These are phyloP conservation scores for Aulostomus chinensis DNA, from an alignment of 2,797 vertebrate species.

Conservation along the genomic window DNA sequence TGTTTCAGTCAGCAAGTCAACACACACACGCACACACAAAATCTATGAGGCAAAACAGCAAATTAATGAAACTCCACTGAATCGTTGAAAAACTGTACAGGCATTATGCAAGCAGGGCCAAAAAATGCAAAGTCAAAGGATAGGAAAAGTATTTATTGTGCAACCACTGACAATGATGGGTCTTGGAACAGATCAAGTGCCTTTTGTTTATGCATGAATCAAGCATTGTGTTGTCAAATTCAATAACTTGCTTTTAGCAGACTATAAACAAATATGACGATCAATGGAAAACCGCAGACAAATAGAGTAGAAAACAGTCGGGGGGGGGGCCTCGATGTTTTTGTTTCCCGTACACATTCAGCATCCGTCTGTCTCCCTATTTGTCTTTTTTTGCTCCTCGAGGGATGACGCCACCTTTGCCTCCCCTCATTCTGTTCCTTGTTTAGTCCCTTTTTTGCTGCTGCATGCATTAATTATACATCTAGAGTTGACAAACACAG, in stretches of 20 bases:
- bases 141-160: not conserved
- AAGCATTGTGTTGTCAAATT: not conserved
- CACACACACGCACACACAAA: too few species aligned
- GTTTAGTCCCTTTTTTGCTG: not conserved
- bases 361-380: not conserved
- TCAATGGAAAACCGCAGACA: not conserved
- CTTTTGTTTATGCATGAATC: not conserved
- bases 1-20: too few species aligned
- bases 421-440: not conserved
- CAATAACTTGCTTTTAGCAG: not conserved
- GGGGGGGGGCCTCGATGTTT: too few species aligned
- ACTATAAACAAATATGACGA: not conserved
- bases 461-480: constrained; percentile 13
- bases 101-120: not conserved
- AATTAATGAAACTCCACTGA: constrained; percentile 15
- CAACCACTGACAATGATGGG: not conserved
- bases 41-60: constrained; percentile 6
- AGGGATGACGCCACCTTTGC: not conserved
- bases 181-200: not conserved
- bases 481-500: constrained; percentile 5
- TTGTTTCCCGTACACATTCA: not conserved
- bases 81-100: constrained; percentile 1
- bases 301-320: too few species aligned
- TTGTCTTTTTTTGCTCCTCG: not conserved
- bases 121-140: constrained; percentile 4